Percentiles rank a stretch among this genome's conserved stretches.
Conservation (phyloP, 2,888 invertebrate genomes). For the Drosophila infuscata region DNA sequence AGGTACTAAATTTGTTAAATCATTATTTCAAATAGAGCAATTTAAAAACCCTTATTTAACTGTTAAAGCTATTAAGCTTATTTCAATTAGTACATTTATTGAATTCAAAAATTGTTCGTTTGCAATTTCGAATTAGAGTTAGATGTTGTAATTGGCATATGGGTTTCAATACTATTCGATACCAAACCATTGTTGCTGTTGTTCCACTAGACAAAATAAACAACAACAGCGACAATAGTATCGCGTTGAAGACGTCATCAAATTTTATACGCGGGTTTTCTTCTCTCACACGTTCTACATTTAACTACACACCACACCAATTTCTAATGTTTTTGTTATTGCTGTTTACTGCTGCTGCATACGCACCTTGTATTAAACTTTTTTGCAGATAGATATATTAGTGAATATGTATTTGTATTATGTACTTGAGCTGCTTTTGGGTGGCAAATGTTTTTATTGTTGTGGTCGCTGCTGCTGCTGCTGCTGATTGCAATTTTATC, state of each 20-base stretch:
- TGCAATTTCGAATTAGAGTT: neutral
- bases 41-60: neutral
- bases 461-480: constrained; percentile 36
- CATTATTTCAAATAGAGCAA: neutral
- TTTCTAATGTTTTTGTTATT: constrained; percentile 33
- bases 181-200: constrained; percentile 46
- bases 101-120: neutral
- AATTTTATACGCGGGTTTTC: constrained; percentile 73
- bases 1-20: neutral
- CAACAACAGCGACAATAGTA: constrained; percentile 27
- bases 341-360: constrained; percentile 46
- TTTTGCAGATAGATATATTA: constrained; percentile 34
- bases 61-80: neutral
- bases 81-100: neutral
- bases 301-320: constrained; percentile 39
- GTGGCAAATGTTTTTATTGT: constrained; percentile 63
- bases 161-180: constrained; percentile 39
- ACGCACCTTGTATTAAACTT: constrained; percentile 66
- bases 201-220: constrained; percentile 30
- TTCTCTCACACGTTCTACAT: constrained; percentile 68
- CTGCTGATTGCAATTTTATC: constrained; percentile 79
- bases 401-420: constrained; percentile 39
- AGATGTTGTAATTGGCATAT: neutral
- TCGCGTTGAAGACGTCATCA: constrained; percentile 77
- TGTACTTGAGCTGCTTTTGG: constrained; percentile 60